phyloP scores from a whole-genome alignment of 2,888 invertebrate genomes.

The Beris morrisii region DNA sequence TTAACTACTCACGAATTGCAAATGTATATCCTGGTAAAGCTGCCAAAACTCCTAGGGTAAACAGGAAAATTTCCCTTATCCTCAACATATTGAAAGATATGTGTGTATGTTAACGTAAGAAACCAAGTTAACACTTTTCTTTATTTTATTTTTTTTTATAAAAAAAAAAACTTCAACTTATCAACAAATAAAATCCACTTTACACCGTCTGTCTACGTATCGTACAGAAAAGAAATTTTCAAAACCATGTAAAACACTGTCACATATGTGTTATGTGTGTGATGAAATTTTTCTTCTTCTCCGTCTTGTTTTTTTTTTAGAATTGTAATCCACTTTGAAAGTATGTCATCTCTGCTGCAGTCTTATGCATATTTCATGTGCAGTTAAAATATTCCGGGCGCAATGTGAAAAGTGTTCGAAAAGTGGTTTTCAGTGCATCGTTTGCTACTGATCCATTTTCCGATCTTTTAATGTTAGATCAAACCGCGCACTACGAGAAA shows the following conservation, averaged over 20 bases:
- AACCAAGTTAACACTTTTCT: too few relatives aligned
- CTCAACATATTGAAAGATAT: too few relatives aligned
- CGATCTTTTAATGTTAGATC: neutral
- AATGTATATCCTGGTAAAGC: too few relatives aligned
- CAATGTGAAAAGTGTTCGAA: slow-evolving; percentile 5
- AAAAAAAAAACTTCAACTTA: slow-evolving; percentile 4
- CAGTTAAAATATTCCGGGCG: slow-evolving; percentile 4
- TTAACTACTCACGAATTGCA: too few relatives aligned
- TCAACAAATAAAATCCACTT: slow-evolving; percentile 1
- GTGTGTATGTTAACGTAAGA: too few relatives aligned
- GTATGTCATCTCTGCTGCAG: slow-evolving; percentile 36
- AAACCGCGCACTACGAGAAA: too few relatives aligned
- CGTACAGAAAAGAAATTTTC: slow-evolving; percentile 33
- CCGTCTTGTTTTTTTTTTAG: slow-evolving; percentile 19
- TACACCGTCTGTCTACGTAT: slow-evolving; percentile 19
- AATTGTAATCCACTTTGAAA: slow-evolving; percentile 37
- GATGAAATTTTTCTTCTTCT: too few relatives aligned
- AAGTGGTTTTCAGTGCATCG: slow-evolving; percentile 18
- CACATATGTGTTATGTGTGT: too few relatives aligned
- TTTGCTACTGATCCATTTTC: slow-evolving; percentile 28
- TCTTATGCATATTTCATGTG: slow-evolving; percentile 17
- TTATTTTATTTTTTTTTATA: too few relatives aligned
- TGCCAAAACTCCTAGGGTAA: too few relatives aligned
- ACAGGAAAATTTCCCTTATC: too few relatives aligned
- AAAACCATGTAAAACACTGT: slow-evolving; percentile 17